Evolutionary conservation across 2,888 invertebrate genomes (phyloP).

Genomic region (Mythimna lalbum): DNA sequence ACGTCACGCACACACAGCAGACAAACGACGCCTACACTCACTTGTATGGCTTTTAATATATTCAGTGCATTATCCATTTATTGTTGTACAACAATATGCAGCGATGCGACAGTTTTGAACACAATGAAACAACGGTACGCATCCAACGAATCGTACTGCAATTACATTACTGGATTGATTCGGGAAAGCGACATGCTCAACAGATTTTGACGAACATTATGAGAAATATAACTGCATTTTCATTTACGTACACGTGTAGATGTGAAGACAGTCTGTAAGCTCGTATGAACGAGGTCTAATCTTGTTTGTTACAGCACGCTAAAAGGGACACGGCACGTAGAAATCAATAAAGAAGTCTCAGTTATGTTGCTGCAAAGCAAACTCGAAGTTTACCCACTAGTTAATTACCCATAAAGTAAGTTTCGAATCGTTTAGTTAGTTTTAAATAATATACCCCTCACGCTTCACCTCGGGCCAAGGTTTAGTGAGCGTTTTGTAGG

Average conservation of each 20-base stretch:
- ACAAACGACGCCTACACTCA: constrained; percentile 51
- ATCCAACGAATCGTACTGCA: constrained; percentile 24
- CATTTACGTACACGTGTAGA: constrained; percentile 19
- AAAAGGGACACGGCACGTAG: constrained; percentile 38
- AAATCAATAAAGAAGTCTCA: constrained; percentile 51
- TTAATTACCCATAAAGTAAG: constrained; percentile 28
- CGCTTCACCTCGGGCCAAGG: constrained; percentile 72
- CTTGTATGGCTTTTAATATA: constrained; percentile 48
- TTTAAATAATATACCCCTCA: constrained; percentile 66
- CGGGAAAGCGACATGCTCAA: constrained; percentile 23
- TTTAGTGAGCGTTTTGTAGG: constrained; percentile 65
- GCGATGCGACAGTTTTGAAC: constrained; percentile 36
- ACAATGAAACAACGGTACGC: constrained; percentile 47
- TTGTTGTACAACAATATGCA: constrained; percentile 51
- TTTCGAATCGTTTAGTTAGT: constrained; percentile 48
- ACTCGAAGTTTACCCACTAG: constrained; percentile 16
- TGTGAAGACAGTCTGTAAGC: constrained; percentile 21
- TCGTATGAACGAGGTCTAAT: constrained; percentile 52
- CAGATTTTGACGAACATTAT: constrained; percentile 16
- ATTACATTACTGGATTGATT: constrained; percentile 29
- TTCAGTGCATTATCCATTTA: constrained; percentile 52
- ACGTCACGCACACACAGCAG: constrained; percentile 51
- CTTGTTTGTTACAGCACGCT: constrained; percentile 50
- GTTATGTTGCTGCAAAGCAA: constrained; percentile 29
- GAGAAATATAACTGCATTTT: constrained; percentile 12